These are phyloP conservation scores for Hiodon alosoides DNA, from an alignment of 2,113 vertebrate genomes.

Conservation along the genomic window DNA sequence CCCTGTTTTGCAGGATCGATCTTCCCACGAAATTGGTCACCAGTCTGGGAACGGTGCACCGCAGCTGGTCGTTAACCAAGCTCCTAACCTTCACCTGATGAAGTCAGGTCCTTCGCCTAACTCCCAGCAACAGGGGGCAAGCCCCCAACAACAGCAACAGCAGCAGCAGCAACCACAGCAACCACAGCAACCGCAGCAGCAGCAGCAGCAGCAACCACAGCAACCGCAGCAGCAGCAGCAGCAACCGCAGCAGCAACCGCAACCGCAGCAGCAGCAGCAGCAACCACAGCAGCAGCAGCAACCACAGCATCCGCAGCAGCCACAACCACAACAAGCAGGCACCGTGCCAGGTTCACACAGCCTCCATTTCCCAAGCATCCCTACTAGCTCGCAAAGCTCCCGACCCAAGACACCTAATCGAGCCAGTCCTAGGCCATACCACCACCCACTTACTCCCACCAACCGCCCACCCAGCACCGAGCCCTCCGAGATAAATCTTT, in stretches of 20 bases:
- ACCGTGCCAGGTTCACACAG: conserved; percentile 70
- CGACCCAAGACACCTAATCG: conserved; percentile 95
- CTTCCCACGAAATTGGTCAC: conserved; percentile 47
- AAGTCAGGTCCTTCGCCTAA: conserved; percentile 78
- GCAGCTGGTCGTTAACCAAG: conserved; percentile 78
- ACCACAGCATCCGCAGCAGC: conserved; percentile 58
- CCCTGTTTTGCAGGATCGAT: conserved; percentile 52
- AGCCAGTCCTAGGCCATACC: conserved; percentile 92
- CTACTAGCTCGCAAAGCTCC: conserved; percentile 84
- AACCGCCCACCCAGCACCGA: conserved; percentile 96
- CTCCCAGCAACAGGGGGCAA: conserved; percentile 76
- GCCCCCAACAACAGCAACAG: conserved; percentile 82
- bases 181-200: conserved; percentile 39
- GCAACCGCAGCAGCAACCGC: conserved; percentile 79
- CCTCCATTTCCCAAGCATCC: conserved; percentile 84
- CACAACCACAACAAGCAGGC: conserved; percentile 65
- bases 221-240: conserved; percentile 68
- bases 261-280: conserved; percentile 60
- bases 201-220: conserved; percentile 84
- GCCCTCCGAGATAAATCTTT: conserved; percentile 95
- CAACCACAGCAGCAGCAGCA: conserved; percentile 87
- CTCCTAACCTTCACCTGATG: conserved; percentile 74
- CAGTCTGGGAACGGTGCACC: conserved; percentile 79
- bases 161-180: conserved; percentile 50
- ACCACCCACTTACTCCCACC: conserved; percentile 91